Evolutionary conservation across 2,797 vertebrate genomes (phyloP).

Genomic region (Muraenolepis orangiensis): DNA sequence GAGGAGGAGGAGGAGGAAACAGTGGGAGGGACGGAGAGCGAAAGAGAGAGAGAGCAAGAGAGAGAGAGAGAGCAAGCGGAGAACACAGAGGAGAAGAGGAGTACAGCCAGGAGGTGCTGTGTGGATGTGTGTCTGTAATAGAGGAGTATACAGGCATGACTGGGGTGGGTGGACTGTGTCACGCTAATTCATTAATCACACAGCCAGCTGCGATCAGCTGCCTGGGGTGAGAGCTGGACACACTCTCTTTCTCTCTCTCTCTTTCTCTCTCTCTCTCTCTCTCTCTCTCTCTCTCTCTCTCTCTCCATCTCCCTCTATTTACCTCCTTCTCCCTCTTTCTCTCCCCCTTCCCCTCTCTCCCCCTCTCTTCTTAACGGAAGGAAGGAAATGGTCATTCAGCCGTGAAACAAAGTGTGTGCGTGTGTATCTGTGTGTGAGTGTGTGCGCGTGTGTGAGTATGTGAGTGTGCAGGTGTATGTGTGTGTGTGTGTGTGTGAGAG

Average conservation of each 20-base stretch:
- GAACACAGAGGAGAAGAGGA: conserved; percentile 2
- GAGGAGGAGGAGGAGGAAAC: too few relatives aligned
- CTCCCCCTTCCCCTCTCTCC: conserved; percentile 14
- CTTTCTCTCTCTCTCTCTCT: conserved; percentile 29
- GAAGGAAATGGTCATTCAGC: conserved; percentile 59
- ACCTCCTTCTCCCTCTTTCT: conserved; percentile 47
- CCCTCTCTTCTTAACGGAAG: conserved; percentile 29
- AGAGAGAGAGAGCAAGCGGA: conserved; percentile 8
- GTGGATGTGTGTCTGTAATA: conserved; percentile 35
- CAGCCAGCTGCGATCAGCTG: conserved; percentile 51
- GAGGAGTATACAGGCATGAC: conserved; percentile 63
- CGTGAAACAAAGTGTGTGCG: conserved; percentile 49
- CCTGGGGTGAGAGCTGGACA: too few relatives aligned
- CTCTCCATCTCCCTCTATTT: conserved; percentile 48
- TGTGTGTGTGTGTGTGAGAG: conserved; percentile 22
- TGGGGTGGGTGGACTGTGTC: conserved; percentile 49
- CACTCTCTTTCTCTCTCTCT: conserved; percentile 42
- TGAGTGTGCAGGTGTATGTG: conserved; percentile 21
- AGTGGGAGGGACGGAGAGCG: conserved; percentile 6
- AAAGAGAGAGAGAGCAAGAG: conserved; percentile 23
- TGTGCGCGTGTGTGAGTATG: conserved; percentile 24
- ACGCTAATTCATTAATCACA: conserved; percentile 75
- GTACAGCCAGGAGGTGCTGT: background rate
- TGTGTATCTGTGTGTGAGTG: conserved; percentile 25
- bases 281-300: background rate